Base-by-base conservation (phyloP, 2,113 vertebrate species). In the Microtus oregoni region DNA sequence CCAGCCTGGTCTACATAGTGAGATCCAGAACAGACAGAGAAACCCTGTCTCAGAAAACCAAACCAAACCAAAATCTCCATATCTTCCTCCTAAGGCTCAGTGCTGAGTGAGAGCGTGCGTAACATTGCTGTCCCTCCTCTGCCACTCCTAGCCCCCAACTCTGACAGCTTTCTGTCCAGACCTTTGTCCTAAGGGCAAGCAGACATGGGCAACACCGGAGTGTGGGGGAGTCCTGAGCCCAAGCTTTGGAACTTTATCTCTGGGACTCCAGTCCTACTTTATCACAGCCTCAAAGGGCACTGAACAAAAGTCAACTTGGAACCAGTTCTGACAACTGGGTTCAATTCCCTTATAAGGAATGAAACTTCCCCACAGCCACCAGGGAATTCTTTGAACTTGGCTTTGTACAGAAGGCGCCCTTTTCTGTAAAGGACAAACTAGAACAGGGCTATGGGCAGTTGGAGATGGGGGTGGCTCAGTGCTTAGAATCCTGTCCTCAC, bases 261-360 rank as follows among this genome's bases (percentile, higher is more conserved):
- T 20, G 4, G 63, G 93, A 65, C 88, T 92, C 81, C 58, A 52
- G 50, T 78, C 72, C 91, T 91, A 79, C 52, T 68, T 97, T 97
- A 96, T 97, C 97, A 95, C 55, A 38, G 68, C 13, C 78, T 70
- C 97, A 97, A 67, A 97, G 97, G 96, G 55, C 95, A 10, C 2
- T 20, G 94, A 83, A 95, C 65, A 63, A 52, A 73, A 72, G 95
- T 83, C 75, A 73, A 35, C 44, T 78, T 94, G 86, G 90, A 95
- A 44, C 77, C 52, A 35, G 76, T 63, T 67, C 90, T 85, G 81
- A 93, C 89, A 91, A 77, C 95, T 92, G 86, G 73, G 61, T 38
- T 9, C 61, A 89, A 83, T 91, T 96, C 94, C 52, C 86, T 79
- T 30, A 3, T 52, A 47, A 75, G 93, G 63, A 91, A 73, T 75